These are phyloP conservation scores for Dissostichus mawsoni DNA, from an alignment of 2,113 vertebrate species.

Conservation along the genomic window DNA sequence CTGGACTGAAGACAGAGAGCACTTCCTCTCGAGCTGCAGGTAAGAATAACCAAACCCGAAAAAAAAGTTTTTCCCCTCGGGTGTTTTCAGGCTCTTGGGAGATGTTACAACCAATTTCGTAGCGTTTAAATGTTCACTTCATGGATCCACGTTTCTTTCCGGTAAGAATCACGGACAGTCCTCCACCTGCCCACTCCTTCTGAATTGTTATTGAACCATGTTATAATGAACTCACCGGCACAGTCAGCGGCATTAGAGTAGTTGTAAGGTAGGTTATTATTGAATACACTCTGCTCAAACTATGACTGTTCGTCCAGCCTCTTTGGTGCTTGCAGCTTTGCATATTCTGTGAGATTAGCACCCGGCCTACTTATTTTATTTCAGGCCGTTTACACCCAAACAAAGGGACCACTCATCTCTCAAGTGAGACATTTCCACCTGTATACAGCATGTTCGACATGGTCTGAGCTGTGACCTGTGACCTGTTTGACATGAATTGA, in stretches of 20 bases:
- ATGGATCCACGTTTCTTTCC: not conserved
- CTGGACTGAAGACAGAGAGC: slow-evolving; percentile 9
- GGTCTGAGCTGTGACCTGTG: slow-evolving; percentile 5
- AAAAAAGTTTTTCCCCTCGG: not conserved
- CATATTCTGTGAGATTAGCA: slow-evolving; percentile 74
- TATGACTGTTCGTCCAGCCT: not conserved
- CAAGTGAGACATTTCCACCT: slow-evolving; percentile 10
- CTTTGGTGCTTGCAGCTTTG: slow-evolving; percentile 67
- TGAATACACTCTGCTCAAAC: not conserved
- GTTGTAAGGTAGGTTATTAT: not conserved
- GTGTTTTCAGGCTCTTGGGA: not conserved
- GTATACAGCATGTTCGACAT: not conserved
- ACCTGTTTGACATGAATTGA: not conserved
- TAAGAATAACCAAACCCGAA: not conserved
- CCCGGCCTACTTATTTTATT: slow-evolving; percentile 57
- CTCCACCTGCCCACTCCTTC: slow-evolving; percentile 32
- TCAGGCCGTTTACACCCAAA: slow-evolving; percentile 62
- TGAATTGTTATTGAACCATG: slow-evolving; percentile 9
- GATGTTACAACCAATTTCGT: not conserved
- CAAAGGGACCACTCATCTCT: slow-evolving; percentile 70
- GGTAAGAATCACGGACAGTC: not conserved
- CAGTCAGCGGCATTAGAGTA: not conserved
- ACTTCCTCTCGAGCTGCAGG: slow-evolving; percentile 41
- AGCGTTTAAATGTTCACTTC: not conserved
- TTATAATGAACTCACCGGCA: not conserved